phyloP scores from a whole-genome alignment of 2,888 invertebrate genomes.

The Nomada hirtipes region DNA sequence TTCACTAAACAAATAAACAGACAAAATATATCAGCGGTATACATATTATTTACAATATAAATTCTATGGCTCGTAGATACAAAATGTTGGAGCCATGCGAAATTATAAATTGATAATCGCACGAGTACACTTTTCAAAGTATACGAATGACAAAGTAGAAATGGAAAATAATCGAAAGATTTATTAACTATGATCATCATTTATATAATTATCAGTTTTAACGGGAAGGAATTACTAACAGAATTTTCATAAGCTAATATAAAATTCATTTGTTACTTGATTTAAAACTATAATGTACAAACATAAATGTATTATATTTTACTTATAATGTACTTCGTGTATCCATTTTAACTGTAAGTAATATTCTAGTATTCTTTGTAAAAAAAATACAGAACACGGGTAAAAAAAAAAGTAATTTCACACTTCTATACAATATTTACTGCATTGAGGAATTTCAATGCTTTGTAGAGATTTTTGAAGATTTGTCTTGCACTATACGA shows the following conservation, averaged over 20 bases:
- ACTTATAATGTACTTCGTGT: not conserved
- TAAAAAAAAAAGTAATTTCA: constrained; percentile 21
- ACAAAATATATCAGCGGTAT: not conserved
- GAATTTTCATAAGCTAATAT: not conserved
- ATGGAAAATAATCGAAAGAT: constrained; percentile 11
- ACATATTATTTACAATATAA: constrained; percentile 5
- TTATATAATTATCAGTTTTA: not conserved
- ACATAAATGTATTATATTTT: not conserved
- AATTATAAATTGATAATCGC: constrained; percentile 42
- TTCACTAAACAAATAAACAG: constrained; percentile 26
- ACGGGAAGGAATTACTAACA: not conserved
- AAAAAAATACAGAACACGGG: constrained; percentile 10
- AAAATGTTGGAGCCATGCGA: constrained; percentile 24
- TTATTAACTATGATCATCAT: constrained; percentile 7
- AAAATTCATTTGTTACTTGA: not conserved
- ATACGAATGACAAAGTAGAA: constrained; percentile 24
- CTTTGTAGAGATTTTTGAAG: not conserved
- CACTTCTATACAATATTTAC: constrained; percentile 11
- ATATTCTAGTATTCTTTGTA: constrained; percentile 1
- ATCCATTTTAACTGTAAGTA: not conserved
- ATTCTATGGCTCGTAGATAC: constrained; percentile 13
- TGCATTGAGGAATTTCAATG: constrained; percentile 4
- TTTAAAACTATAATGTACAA: not conserved
- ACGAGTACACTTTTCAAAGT: constrained; percentile 25
- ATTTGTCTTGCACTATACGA: constrained; percentile 1